Conservation (phyloP, 2,113 vertebrate species). For the Andinoacara biseriatus region DNA sequence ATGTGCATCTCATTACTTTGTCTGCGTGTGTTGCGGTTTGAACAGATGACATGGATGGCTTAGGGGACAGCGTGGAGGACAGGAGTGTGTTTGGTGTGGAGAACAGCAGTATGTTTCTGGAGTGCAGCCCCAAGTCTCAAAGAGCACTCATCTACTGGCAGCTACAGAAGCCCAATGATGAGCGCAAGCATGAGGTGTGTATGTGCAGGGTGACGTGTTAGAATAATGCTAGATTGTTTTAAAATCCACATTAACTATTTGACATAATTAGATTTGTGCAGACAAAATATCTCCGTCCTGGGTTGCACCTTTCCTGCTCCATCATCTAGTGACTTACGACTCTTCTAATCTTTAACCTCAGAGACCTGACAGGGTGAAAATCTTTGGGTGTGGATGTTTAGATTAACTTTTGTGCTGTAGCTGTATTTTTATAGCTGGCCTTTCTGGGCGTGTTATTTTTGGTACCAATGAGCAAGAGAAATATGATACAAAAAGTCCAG, state of each 20-base stretch:
- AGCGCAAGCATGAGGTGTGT: conserved; percentile 90
- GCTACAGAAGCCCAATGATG: conserved; percentile 91
- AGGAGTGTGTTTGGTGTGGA: conserved; percentile 95
- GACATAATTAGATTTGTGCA: conserved; percentile 1
- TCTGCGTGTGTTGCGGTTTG: conserved; percentile 6
- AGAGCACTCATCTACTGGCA: conserved; percentile 93
- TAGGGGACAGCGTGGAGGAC: conserved; percentile 86
- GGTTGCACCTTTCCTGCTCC: conserved; percentile 6
- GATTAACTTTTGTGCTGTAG: conserved; percentile 27
- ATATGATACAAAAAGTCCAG: conserved; percentile 13
- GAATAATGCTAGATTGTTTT: neutral
- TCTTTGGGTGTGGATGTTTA: conserved; percentile 33
- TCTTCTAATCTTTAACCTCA: conserved; percentile 28
- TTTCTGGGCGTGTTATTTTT: neutral
- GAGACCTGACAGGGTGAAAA: conserved; percentile 12
- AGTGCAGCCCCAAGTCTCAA: conserved; percentile 97
- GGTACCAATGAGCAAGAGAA: neutral
- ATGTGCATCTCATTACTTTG: neutral
- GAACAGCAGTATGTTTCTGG: conserved; percentile 97
- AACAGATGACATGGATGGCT: conserved; percentile 84
- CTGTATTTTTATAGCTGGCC: conserved; percentile 32
- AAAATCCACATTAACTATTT: neutral
- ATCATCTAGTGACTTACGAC: conserved; percentile 27
- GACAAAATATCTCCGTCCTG: conserved; percentile 8
- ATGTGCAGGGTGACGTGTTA: neutral